Evolutionary conservation across 92 coral and sea anemone species (phyloP).

Genomic region (Meandrina meandrites): DNA sequence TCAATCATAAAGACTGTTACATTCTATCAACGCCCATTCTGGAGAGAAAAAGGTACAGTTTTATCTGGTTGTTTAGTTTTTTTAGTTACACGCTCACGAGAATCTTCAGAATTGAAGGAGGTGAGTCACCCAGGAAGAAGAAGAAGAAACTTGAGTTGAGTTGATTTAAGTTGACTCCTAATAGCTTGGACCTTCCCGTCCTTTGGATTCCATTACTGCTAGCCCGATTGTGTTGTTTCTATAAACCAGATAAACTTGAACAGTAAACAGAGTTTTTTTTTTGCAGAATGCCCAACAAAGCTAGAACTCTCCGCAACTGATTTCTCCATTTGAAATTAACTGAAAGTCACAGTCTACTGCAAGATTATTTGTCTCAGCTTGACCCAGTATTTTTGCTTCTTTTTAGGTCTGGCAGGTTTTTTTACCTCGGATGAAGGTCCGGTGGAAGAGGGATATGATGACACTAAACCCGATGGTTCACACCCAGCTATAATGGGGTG

Average conservation of each 20-base stretch:
- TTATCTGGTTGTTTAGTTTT: neutral
- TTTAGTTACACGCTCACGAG: too few relatives aligned
- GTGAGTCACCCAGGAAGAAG: too few relatives aligned
- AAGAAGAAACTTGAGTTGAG: neutral
- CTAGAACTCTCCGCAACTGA: too few relatives aligned
- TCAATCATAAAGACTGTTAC: slow-evolving; percentile 77
- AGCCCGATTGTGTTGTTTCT: too few relatives aligned
- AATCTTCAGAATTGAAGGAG: too few relatives aligned
- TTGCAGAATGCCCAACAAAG: too few relatives aligned
- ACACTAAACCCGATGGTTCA: slow-evolving; percentile 82
- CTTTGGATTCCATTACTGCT: too few relatives aligned
- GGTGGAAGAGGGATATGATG: slow-evolving; percentile 70
- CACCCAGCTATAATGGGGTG: slow-evolving; percentile 87
- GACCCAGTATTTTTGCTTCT: neutral
- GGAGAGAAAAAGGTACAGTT: slow-evolving; percentile 74
- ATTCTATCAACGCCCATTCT: slow-evolving; percentile 72
- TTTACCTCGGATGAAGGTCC: slow-evolving; percentile 70
- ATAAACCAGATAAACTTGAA: too few relatives aligned
- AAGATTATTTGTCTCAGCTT: too few relatives aligned
- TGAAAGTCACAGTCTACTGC: neutral
- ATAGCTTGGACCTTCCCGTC: too few relatives aligned
- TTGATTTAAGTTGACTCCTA: neutral
- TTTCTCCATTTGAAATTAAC: neutral
- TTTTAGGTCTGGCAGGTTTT: slow-evolving; percentile 55
- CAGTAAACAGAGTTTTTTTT: too few relatives aligned